phyloP scores from a whole-genome alignment of 2,113 vertebrate genomes.

The Mystacornis crossleyi region DNA sequence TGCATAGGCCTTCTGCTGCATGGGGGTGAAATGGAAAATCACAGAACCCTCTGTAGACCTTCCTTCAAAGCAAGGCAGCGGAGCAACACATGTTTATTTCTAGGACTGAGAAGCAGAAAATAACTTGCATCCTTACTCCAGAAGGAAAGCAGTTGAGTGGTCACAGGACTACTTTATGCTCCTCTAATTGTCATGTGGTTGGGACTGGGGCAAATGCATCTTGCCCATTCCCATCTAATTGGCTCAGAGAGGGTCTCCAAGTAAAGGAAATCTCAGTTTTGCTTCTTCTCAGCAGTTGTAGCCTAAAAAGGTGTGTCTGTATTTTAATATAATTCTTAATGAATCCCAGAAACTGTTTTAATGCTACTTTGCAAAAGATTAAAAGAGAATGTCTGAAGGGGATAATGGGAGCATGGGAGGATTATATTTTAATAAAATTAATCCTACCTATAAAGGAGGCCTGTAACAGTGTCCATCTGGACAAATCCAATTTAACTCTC shows the following conservation, averaged over 20 bases:
- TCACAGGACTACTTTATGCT: fast-evolving
- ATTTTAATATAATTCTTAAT: not conserved
- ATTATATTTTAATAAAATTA: conserved; percentile 61
- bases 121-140: not conserved
- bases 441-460: conserved; percentile 33
- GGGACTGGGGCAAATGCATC: not conserved
- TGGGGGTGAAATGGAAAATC: conserved; percentile 33
- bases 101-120: not conserved
- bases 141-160: not conserved
- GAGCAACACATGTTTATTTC: not conserved
- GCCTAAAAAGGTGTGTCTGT: conserved; percentile 7
- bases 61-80: not conserved
- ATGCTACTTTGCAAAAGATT: conserved; percentile 54
- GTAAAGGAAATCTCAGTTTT: not conserved
- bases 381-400: conserved; percentile 45
- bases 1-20: not conserved
- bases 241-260: not conserved
- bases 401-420: conserved; percentile 12
- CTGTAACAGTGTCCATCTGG: conserved; percentile 10
- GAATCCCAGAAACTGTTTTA: conserved; percentile 35
- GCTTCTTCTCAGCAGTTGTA: not conserved
- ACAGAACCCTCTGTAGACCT: not conserved
- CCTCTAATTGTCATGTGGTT: not conserved
- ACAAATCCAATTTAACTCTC: conserved; percentile 47
- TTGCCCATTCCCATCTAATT: not conserved